Base-by-base conservation (phyloP, 2,888 invertebrate species). In the Campaea margaritaria region DNA sequence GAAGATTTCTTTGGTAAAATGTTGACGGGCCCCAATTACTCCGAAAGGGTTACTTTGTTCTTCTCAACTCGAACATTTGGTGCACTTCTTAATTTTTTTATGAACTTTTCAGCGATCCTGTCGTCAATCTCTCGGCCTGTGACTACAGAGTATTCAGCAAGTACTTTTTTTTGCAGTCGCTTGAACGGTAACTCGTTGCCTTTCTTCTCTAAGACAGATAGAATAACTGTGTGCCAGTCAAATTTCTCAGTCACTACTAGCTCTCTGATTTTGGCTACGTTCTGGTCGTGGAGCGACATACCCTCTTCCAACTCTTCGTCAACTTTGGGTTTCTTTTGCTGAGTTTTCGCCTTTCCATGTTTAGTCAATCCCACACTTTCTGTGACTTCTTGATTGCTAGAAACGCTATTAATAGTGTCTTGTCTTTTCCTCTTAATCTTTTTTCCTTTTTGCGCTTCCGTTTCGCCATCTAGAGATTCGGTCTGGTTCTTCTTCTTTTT, bases 141-240 rank as follows among this genome's bases (percentile, higher is more conserved):
- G 27, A 87, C 85, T 72, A 91, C 90, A 36, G 89, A 79, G 64
- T 95, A 96, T 69, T 94, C 95, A 46, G 93, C 93, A 0, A 96
- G 77, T 8, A 97, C 95, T 86, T 96, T 97, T 79, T 96, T 96
- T 72, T 95, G 94, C 14, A 97, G 85, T 73, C 96, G 96, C 75
- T 96, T 96, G 56, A 96, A 79, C 0, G 95, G 93, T 42, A 97
- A 89, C 73, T 95, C 95, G 67, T 95, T 94, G 5, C 93, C 94
- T 73, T 91, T 91, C 48, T 91, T 88, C 61, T 91, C 76, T 54
- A 95, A 79, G 47, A 94, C 86, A 2, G 92, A 86, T 57, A 91
- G 70, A 13, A 93, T 93, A 3, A 89, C 86, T 8, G 83, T 85
- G 69, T 91, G 90, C 93, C 93, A 93, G 61, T 93, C 83, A 58